A percentile compares a stretch with the other conserved stretches of the same genome.
phyloP scores from a whole-genome alignment of 2,888 invertebrate species.

The Bibio marci region DNA sequence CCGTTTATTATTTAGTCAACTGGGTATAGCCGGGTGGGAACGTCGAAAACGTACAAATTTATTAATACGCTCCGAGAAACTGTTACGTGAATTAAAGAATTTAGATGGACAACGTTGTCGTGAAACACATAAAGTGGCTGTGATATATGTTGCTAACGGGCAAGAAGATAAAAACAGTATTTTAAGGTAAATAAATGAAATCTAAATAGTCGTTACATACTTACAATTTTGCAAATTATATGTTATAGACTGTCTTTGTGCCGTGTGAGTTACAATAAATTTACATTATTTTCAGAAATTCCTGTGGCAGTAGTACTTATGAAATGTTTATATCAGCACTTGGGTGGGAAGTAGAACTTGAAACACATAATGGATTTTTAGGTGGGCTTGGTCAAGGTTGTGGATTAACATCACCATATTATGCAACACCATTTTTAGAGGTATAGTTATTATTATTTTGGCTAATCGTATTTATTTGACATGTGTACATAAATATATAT shows the following conservation, averaged over 20 bases:
- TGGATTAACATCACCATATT: conserved; percentile 87
- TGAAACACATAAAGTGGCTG: conserved; percentile 91
- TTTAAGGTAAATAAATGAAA: no score
- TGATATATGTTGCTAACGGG: conserved; percentile 93
- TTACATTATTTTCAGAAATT: conserved; percentile 45
- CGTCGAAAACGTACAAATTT: conserved; percentile 70
- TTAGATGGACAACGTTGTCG: conserved; percentile 81
- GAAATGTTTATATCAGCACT: conserved; percentile 60
- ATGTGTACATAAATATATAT: not conserved
- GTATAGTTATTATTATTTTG: conserved; percentile 18
- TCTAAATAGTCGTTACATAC: no score
- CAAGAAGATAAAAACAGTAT: conserved; percentile 96
- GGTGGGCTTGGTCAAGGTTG: conserved; percentile 84
- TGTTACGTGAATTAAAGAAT: conserved; percentile 80
- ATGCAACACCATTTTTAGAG: conserved; percentile 84
- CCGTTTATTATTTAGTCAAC: conserved; percentile 75
- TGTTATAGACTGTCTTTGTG: not conserved
- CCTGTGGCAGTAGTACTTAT: conserved; percentile 81
- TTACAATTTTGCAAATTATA: no score
- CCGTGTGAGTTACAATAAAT: not conserved
- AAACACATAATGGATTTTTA: conserved; percentile 86
- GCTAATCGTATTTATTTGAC: not conserved
- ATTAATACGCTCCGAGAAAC: conserved; percentile 70
- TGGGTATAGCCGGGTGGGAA: conserved; percentile 83
- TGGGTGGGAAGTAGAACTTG: conserved; percentile 68